Percentiles rank a stretch among this genome's conserved stretches.
phyloP scores from a whole-genome alignment of 2,888 invertebrate species.

The Ernsta delagoae region DNA sequence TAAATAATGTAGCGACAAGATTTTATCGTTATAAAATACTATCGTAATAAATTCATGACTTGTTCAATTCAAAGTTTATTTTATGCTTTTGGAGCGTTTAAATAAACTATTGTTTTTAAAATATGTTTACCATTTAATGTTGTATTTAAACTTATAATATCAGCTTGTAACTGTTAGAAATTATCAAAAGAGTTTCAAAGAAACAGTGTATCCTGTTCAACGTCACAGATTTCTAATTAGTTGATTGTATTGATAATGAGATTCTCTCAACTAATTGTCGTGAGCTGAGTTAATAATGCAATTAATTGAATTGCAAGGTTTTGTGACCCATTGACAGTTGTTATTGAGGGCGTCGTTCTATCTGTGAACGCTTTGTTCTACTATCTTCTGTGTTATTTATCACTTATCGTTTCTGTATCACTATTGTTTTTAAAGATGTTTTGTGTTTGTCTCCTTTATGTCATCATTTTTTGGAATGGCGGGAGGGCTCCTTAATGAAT shows the following conservation, averaged over 20 bases:
- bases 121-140: no score
- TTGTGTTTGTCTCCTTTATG: no score
- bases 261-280: constrained; percentile 20
- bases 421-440: neutral
- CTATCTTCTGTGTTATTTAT: constrained; percentile 5
- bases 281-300: constrained; percentile 33
- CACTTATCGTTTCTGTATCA: constrained; percentile 21
- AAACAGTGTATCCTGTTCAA: constrained; percentile 18
- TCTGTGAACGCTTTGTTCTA: constrained; percentile 26
- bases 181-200: neutral
- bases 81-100: no score
- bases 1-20: no score
- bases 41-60: no score
- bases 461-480: no score
- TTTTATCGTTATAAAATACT: no score
- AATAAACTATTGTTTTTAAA: no score
- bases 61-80: no score
- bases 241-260: constrained; percentile 31
- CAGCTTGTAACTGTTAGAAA: neutral
- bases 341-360: constrained; percentile 4
- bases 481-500: no score
- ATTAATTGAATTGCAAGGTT: constrained; percentile 31
- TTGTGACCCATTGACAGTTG: constrained; percentile 24
- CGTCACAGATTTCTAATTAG: constrained; percentile 33
- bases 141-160: no score